Percentiles rank a stretch among this genome's conserved stretches.
phyloP scores from a whole-genome alignment of 2,113 vertebrate species.

The Hymenochirus boettgeri region DNA sequence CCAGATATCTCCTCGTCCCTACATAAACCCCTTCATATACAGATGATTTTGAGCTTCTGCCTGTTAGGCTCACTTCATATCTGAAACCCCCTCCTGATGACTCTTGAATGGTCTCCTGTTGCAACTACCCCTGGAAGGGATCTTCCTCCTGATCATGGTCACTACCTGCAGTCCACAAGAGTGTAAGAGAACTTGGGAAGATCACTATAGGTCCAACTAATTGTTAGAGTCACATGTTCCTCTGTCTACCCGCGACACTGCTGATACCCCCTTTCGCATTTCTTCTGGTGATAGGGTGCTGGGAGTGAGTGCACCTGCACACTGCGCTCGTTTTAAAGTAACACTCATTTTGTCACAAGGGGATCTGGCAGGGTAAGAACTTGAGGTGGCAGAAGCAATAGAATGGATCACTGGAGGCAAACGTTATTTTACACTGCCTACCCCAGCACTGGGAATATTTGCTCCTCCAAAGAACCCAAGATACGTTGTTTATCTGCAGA shows the following conservation, averaged over 20 bases:
- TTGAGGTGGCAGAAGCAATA: slow-evolving; percentile 88
- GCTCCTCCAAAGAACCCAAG: slow-evolving; percentile 88
- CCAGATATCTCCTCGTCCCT: slow-evolving; percentile 41
- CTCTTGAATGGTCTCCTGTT: slow-evolving; percentile 12
- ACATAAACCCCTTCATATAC: slow-evolving; percentile 49
- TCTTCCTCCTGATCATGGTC: slow-evolving; percentile 1
- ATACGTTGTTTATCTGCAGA: slow-evolving; percentile 75
- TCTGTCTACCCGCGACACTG: background rate
- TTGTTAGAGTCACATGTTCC: background rate
- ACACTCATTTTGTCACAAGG: slow-evolving; percentile 83
- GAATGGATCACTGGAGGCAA: slow-evolving; percentile 82
- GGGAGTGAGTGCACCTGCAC: slow-evolving; percentile 83
- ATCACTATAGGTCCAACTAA: background rate
- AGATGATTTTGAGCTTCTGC: slow-evolving; percentile 60
- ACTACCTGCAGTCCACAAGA: background rate
- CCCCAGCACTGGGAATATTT: slow-evolving; percentile 86
- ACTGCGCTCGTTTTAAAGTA: slow-evolving; percentile 83
- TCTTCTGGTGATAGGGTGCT: slow-evolving; percentile 81
- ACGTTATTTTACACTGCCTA: slow-evolving; percentile 80
- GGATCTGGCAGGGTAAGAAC: slow-evolving; percentile 90
- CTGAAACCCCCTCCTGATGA: slow-evolving; percentile 42
- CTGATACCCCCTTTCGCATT: slow-evolving; percentile 69
- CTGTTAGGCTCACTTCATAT: slow-evolving; percentile 54
- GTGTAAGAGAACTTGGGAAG: background rate
- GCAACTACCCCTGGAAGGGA: slow-evolving; percentile 29